Evolutionary conservation across 1,140 invertebrate genomes (phyloP), one percentile per base, ranked within the genome.

Genomic region (Drosophila ercepeae): DNA sequence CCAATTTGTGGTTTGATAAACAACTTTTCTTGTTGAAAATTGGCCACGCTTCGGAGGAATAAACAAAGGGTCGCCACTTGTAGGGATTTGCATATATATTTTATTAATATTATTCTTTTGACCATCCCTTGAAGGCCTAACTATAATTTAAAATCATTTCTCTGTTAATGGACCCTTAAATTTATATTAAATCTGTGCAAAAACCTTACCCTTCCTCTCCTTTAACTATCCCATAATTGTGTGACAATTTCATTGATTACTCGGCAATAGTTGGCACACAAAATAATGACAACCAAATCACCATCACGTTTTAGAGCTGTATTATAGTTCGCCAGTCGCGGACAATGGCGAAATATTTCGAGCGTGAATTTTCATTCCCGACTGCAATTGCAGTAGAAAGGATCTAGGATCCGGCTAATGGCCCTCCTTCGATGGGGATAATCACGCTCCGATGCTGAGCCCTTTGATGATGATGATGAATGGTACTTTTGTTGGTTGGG

Each of bases 221-320:
- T n/a, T n/a, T n/a, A 2, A 21, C 21, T 25, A 3, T 32, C 61
- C 52, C 58, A 57, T 69, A 83, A 83, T 83, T 86, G 79, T 83
- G 69, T 57, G 71, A 83, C 65, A 86, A 75, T 83, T 83, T 79
- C 71, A 86, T 75, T 86, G 79, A 83, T 86, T 86, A 68, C 50
- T 29, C 41, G 36, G 53, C 48, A 44, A 13, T 21, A 21, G 21
- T 21, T 39, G 41, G 41, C 25, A 27, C 58, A 32, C 65, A 49
- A 52, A 72, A 61, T 72, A 48, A 44, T 53, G 68, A 61, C 57
- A 60, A 60, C 81, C 74, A 86, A 84, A 86, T 86, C 76, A 74
- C 72, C 67, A 57, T 49, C 76, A 88, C 81, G 76, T 83, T 79
- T 74, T 81, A 76, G 63, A 57, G 63, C 68, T 63, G 58, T 70